Conservation (phyloP, 2,113 vertebrate genomes). For the Coptodon bakossiorum region DNA sequence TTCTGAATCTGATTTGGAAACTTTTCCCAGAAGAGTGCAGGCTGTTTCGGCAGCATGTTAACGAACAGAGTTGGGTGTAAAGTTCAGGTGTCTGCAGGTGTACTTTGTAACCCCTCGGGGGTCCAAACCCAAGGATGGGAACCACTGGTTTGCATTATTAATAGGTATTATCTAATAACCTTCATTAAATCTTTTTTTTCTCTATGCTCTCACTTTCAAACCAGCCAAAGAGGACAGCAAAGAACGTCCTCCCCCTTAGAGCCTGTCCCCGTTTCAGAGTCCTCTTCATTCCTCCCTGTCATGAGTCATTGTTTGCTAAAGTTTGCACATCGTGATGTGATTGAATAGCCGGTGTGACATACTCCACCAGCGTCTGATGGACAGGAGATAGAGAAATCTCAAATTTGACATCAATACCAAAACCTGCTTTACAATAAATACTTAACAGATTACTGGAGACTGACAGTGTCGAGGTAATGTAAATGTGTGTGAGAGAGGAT, state of each 20-base stretch:
- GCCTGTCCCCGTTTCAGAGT: slow-evolving; percentile 7
- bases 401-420: background rate
- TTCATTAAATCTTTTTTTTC: background rate
- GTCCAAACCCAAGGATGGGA: background rate
- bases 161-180: background rate
- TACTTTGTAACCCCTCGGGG: background rate
- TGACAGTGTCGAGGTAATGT: background rate
- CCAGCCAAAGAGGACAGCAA: background rate
- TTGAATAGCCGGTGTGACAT: background rate
- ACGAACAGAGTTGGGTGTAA: background rate
- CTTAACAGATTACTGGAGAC: background rate
- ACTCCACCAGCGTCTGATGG: background rate
- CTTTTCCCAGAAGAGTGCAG: background rate
- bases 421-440: background rate
- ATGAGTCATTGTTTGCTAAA: slow-evolving; percentile 25
- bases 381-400: background rate
- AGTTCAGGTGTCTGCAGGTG: background rate
- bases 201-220: background rate
- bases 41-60: background rate
- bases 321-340: slow-evolving; percentile 16
- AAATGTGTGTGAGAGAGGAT: background rate
- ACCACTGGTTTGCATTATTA: background rate
- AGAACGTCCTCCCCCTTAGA: background rate
- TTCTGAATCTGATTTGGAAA: background rate
- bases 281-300: slow-evolving; percentile 14